A percentile compares a stretch with the other conserved stretches of the same genome.
These are phyloP conservation scores for Gymnocephalus cernua DNA, from an alignment of 2,113 vertebrate genomes.

Conservation along the genomic window DNA sequence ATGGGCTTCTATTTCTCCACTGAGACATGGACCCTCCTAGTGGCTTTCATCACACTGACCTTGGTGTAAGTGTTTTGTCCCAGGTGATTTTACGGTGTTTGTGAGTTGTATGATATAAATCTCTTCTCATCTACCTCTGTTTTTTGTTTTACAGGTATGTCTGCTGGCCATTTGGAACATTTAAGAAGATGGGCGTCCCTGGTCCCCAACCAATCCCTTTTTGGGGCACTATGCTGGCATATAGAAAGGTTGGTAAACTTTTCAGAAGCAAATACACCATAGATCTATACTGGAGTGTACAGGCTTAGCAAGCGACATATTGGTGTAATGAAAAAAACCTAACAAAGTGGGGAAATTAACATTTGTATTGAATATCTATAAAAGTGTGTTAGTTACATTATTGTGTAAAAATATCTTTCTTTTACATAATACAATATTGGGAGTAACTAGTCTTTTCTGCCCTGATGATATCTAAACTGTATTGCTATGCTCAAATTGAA, in stretches of 20 bases:
- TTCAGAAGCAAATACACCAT: background rate
- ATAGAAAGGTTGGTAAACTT: conserved; percentile 61
- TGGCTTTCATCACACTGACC: conserved; percentile 66
- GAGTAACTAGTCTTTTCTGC: background rate
- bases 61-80: conserved; percentile 66
- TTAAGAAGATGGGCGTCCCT: conserved; percentile 85
- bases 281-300: background rate
- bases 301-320: background rate
- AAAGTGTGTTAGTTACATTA: too few species aligned
- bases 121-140: background rate
- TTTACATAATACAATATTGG: background rate
- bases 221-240: conserved; percentile 67
- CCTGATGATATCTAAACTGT: background rate
- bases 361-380: background rate
- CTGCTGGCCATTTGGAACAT: conserved; percentile 74
- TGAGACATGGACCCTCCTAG: conserved; percentile 77
- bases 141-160: conserved; percentile 56
- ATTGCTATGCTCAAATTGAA: background rate
- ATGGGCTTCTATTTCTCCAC: conserved; percentile 67
- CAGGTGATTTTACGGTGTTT: background rate
- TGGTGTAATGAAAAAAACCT: background rate
- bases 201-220: conserved; percentile 78
- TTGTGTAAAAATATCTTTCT: too few species aligned
- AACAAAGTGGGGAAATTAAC: background rate
- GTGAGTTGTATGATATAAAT: background rate